Evolutionary conservation across 2,113 vertebrate species (phyloP).

Genomic region (Oryzias melastigma): DNA sequence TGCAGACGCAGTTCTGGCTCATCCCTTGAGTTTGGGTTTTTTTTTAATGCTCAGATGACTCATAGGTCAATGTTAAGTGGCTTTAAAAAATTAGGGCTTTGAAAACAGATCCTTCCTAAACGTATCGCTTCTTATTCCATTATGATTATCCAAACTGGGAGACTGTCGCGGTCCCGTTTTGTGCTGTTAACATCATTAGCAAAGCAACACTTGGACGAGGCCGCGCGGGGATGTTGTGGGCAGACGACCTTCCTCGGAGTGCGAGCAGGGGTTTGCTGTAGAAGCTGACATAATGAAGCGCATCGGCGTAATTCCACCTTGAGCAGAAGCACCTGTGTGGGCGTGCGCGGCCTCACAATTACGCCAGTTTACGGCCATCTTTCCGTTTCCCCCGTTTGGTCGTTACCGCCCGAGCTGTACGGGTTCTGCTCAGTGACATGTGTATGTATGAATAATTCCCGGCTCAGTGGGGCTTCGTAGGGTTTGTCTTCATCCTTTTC

Average conservation of each 20-base stretch:
- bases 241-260: constrained; percentile 4
- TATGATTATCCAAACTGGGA: too few relatives aligned
- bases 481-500: neutral
- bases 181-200: constrained; percentile 6
- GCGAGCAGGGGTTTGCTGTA: neutral
- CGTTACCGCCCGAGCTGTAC: neutral
- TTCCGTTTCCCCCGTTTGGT: neutral
- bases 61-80: too few relatives aligned
- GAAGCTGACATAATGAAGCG: constrained; percentile 12
- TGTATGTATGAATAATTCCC: neutral
- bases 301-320: constrained; percentile 7
- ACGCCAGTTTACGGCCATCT: constrained; percentile 6
- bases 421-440: constrained; percentile 1
- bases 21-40: too few relatives aligned
- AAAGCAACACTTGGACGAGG: neutral
- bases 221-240: constrained; percentile 1
- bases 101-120: too few relatives aligned
- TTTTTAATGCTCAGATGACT: too few relatives aligned
- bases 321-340: constrained; percentile 19
- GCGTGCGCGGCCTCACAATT: constrained; percentile 8
- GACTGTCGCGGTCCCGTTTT: too few relatives aligned
- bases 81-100: too few relatives aligned
- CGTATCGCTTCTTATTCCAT: too few relatives aligned
- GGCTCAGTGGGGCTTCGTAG: neutral
- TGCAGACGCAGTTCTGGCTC: too few relatives aligned